A percentile compares a stretch with the other conserved stretches of the same genome.
Evolutionary conservation across 2,888 invertebrate genomes (phyloP).

Genomic region (Lapara coniferarum): DNA sequence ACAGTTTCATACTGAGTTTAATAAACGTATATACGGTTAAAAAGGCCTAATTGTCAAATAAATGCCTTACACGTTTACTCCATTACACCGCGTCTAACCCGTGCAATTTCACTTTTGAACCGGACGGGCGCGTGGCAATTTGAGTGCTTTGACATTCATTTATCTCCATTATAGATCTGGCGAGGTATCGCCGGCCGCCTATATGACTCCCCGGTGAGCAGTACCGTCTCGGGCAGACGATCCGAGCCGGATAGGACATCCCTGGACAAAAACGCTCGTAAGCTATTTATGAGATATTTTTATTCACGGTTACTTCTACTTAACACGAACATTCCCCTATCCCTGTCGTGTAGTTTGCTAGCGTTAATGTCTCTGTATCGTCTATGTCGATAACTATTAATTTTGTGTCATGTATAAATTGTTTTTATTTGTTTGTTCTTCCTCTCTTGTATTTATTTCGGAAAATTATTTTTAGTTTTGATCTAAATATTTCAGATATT

Average conservation of each 20-base stretch:
- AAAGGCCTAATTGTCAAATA: constrained; percentile 72
- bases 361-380: not conserved
- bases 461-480: too few relatives aligned
- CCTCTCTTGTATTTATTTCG: not conserved
- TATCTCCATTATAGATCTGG: constrained; percentile 78
- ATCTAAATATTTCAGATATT: too few relatives aligned
- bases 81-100: constrained; percentile 70
- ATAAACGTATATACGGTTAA: constrained; percentile 43
- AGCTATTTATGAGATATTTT: constrained; percentile 26
- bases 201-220: constrained; percentile 61
- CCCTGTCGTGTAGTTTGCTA: constrained; percentile 6
- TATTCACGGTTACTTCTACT: constrained; percentile 20
- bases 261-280: constrained; percentile 20
- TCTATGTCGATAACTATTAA: not conserved
- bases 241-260: constrained; percentile 13
- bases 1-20: constrained; percentile 25
- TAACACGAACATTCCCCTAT: constrained; percentile 16
- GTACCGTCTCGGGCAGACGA: constrained; percentile 38
- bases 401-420: not conserved
- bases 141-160: constrained; percentile 79
- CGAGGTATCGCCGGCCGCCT: constrained; percentile 45
- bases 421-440: not conserved
- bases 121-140: constrained; percentile 54
- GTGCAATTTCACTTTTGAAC: constrained; percentile 67
- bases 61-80: constrained; percentile 78